Evolutionary conservation across 2,797 vertebrate genomes (phyloP).

Genomic region (Brachymystax lenok): DNA sequence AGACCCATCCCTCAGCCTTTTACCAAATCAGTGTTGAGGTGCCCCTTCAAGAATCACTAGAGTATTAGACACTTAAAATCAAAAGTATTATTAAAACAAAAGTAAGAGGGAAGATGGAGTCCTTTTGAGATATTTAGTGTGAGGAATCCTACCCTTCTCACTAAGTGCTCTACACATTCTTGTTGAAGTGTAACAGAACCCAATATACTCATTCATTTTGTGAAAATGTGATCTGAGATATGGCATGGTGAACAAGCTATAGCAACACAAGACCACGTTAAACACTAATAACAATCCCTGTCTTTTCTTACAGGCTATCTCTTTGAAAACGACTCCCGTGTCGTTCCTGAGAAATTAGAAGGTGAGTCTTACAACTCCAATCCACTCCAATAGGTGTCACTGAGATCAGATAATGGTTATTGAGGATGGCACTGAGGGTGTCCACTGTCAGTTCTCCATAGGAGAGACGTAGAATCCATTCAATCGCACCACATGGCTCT

Average conservation of each 20-base stretch:
- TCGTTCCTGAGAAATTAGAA: slow-evolving; percentile 96
- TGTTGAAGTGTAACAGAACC: slow-evolving; percentile 5
- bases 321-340: slow-evolving; percentile 92
- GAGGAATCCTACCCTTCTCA: slow-evolving; percentile 18
- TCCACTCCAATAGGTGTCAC: slow-evolving; percentile 13
- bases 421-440: slow-evolving; percentile 20
- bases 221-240: slow-evolving; percentile 25
- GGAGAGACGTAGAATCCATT: slow-evolving; percentile 30
- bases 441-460: slow-evolving; percentile 1
- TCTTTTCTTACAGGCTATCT: slow-evolving; percentile 81
- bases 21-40: no score
- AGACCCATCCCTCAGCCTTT: no score
- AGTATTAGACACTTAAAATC: not conserved
- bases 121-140: slow-evolving; percentile 20
- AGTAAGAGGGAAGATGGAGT: not conserved
- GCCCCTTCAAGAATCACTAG: not conserved
- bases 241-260: slow-evolving; percentile 21
- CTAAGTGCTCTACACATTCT: not conserved
- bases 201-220: slow-evolving; percentile 23
- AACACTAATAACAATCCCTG: slow-evolving; percentile 35
- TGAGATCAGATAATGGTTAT: slow-evolving; percentile 6
- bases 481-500: slow-evolving; percentile 11
- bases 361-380: slow-evolving; percentile 70
- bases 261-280: slow-evolving; percentile 28
- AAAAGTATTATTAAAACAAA: not conserved